Conservation (phyloP, 35 echinoderm and acorn worm genomes). For the Heliocidaris erythrogramma region DNA sequence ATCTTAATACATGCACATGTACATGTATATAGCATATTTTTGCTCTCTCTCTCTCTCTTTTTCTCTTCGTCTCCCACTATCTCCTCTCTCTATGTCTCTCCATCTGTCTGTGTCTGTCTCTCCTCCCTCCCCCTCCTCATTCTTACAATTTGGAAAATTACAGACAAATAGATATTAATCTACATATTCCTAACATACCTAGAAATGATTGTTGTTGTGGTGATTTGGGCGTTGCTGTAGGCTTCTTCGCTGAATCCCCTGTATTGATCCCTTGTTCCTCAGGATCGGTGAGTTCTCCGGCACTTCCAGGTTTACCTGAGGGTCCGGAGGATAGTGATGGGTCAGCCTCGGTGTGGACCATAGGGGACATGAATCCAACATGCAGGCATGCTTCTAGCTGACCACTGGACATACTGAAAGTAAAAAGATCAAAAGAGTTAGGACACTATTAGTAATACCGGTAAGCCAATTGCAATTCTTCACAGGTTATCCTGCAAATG, state of each 20-base stretch:
- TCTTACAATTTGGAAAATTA: too few relatives aligned
- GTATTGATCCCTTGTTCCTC: not conserved
- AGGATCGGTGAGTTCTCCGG: not conserved
- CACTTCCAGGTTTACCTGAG: not conserved
- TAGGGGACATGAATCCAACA: not conserved
- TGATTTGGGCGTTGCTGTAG: not conserved
- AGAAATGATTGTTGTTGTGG: conserved; percentile 8
- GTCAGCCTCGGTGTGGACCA: not conserved
- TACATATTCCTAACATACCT: not conserved
- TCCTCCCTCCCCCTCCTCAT: not conserved
- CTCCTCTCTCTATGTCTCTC: not conserved
- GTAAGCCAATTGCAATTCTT: too few relatives aligned
- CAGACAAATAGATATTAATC: not conserved
- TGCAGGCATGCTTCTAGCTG: conserved; percentile 9
- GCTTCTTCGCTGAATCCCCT: not conserved
- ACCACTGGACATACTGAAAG: conserved; percentile 32
- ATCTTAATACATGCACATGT: not conserved
- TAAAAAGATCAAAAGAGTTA: not conserved
- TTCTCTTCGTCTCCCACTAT: not conserved
- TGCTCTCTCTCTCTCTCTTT: not conserved
- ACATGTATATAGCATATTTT: not conserved
- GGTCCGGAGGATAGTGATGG: not conserved
- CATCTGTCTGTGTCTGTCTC: not conserved
- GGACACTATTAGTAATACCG: too few relatives aligned
- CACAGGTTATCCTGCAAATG: too few relatives aligned